Evolutionary conservation across 2,888 invertebrate species (phyloP), one percentile per base, ranked within the genome.

Genomic region (Aspidapion aeneum): DNA sequence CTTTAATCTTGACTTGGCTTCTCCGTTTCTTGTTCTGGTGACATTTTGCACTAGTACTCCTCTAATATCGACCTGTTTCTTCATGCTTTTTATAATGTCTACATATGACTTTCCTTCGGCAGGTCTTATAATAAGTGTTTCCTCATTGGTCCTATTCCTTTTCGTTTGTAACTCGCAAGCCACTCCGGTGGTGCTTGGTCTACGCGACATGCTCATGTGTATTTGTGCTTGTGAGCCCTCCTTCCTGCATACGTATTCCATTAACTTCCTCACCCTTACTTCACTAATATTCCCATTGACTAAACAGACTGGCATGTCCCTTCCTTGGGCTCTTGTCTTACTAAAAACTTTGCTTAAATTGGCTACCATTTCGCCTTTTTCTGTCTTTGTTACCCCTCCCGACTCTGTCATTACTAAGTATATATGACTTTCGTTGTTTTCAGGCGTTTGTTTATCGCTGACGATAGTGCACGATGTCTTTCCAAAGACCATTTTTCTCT

Each of bases 221-320:
- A 55, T 55, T 55, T 18, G 55, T 55, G 55, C 18, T 55, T 55
- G 18, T 18, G 18, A 2, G 3, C 55, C 55, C 18, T 35, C 35
- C 12, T 20, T 55, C 55, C 18, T 55, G 17, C 55, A 7, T 18
- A 18, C 18, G 9, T 55, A 55, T 2, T 55, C 55, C 18, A 55
- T 55, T 55, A 55, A 18, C 18, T 55, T 55, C 9, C 55, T 55
- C 1, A 9, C 18, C 19, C 9, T 55, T 55, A 55, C 18, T 55
- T 55, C 55, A 55, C 55, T 55, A 55, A 9, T 55, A 18, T 55
- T 55, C 55, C 35, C 55, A 18, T 55, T 55, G 9, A 55, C 55
- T 55, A 55, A 9, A 19, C 55, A 55, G n/a, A 18, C 9, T 18
- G 55, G 55, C 18, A 55, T 55, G 16, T 55, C 18, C 18, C 19